Base-by-base conservation (phyloP, 1,140 invertebrate genomes). In the Bombus picipes region DNA sequence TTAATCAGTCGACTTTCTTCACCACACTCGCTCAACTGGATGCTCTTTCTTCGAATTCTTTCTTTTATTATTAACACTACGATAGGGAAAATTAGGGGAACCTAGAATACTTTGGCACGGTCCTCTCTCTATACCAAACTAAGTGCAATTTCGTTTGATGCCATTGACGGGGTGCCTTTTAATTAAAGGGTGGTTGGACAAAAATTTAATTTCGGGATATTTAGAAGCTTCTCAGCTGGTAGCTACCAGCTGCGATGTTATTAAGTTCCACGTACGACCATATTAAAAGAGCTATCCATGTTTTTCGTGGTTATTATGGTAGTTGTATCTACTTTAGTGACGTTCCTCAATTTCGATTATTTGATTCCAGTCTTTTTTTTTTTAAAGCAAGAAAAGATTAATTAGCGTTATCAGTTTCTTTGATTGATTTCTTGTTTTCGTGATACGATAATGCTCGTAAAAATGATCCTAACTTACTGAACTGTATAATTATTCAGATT, bases 1-100 rank as follows among this genome's bases (percentile, higher is more conserved):
- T 91, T 88, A 90, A 90, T 89, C 81, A 80, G 73, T 12, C 34
- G 34, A 65, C 18, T 34, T 80, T 65, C 43, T n/a, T 18, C 37
- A 3, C 25, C 47, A 4, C 4, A 25, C 9, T 15, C n/a, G 5
- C 18, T 59, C 25, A 10, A 53, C 18, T 1, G 47, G 3, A 34
- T 22, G 25, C 43, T 47, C 22, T 57, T 39, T 53, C 9, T 72
- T 9, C 71, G 59, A 85, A 85, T 85, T 81, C 28, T 85, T 85
- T 74, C 9, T 18, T 68, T 25, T 4, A 37, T 68, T 68, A 68
- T 68, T 25, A 74, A 8, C 10, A 3, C 22, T 13, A 22, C 22
- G 28, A n/a, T n/a, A 8, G n/a, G 22, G 68, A 72, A 53, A 70
- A 84, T 84, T 84, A 62, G 83, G 53, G 43, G 66, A 18, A 32